Evolutionary conservation across 2,797 vertebrate species (phyloP).

Genomic region (Botia kubotai): DNA sequence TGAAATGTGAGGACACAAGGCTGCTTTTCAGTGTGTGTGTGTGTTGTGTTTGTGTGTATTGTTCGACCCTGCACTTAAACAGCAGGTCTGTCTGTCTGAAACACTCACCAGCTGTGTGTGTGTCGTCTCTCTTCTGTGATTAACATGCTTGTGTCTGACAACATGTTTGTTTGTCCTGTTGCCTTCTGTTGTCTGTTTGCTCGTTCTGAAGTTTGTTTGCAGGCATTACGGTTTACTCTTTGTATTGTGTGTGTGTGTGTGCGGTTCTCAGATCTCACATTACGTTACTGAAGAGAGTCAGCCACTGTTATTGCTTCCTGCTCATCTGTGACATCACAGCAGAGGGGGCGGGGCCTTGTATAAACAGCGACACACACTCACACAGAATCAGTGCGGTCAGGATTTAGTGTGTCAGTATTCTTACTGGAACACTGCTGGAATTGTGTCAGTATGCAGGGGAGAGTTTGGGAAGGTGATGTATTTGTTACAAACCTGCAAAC

Average conservation of each 20-base stretch:
- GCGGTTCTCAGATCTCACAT: constrained; percentile 44
- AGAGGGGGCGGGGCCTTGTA: constrained; percentile 27
- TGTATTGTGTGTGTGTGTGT: constrained; percentile 27
- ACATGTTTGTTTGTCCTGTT: constrained; percentile 9
- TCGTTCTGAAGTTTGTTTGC: constrained; percentile 24
- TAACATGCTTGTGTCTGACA: constrained; percentile 1
- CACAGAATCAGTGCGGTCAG: background rate
- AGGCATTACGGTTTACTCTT: constrained; percentile 6
- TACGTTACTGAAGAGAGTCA: constrained; percentile 41
- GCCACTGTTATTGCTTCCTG: constrained; percentile 31
- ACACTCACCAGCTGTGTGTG: constrained; percentile 31
- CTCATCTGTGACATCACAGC: constrained; percentile 64
- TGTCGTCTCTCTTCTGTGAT: background rate
- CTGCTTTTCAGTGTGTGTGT: constrained; percentile 4
- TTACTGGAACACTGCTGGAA: background rate
- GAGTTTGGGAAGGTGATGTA: constrained; percentile 1
- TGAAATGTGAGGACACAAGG: constrained; percentile 66
- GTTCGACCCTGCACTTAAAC: background rate
- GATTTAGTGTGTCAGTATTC: background rate
- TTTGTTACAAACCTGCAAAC: background rate
- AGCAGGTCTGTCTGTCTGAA: background rate
- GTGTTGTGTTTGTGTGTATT: background rate
- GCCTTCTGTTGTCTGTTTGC: constrained; percentile 20
- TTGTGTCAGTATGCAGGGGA: background rate
- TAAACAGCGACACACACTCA: constrained; percentile 8